Evolutionary conservation across 2,113 vertebrate genomes (phyloP), one percentile per base, ranked within the genome.

Genomic region (Corvus moneduloides): DNA sequence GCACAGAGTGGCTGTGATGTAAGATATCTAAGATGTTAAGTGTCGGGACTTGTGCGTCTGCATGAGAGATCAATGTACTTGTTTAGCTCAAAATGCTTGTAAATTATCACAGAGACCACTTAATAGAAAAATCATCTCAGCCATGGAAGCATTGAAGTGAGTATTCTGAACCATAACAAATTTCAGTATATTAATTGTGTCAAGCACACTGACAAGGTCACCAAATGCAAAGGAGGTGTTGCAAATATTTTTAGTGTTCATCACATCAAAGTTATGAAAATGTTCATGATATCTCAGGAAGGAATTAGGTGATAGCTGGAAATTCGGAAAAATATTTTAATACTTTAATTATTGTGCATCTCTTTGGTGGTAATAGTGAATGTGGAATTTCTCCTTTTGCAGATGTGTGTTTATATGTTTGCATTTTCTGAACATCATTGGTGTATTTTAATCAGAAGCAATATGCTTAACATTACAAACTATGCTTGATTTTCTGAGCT

Each of bases 51-150:
- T 86, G 33, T 73, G 39, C 2, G 2, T 30, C 63, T 90, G 51
- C 51, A 93, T 89, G 56, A 94, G 56, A 95, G 92, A 92, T 84
- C 88, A 93, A 85, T 80, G 39, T 51, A 48, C 62, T 87, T 91
- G 20, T 81, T 97, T 80, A 83, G 43, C 24, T 84, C 28, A 55
- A 96, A 94, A 94, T 87, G 30, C 22, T 58, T 68, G 41, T 83
- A 86, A 95, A 89, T 94, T 93, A 77, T 94, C 90, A 67, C 43
- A 87, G 69, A 83, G 58, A 41, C 10, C 24, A 73, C 56, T 97
- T 91, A 92, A 93, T 54, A 93, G 76, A 96, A 97, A 94, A 95
- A 94, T 94, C 51, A 80, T 81, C 63, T 92, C 44, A 87, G 48
- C 24, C 64, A 76, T 0, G 0, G 56, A 94, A 85, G 26, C 61